Base-by-base conservation (phyloP, 2,797 vertebrate species). In the Synaphobranchus kaupii region DNA sequence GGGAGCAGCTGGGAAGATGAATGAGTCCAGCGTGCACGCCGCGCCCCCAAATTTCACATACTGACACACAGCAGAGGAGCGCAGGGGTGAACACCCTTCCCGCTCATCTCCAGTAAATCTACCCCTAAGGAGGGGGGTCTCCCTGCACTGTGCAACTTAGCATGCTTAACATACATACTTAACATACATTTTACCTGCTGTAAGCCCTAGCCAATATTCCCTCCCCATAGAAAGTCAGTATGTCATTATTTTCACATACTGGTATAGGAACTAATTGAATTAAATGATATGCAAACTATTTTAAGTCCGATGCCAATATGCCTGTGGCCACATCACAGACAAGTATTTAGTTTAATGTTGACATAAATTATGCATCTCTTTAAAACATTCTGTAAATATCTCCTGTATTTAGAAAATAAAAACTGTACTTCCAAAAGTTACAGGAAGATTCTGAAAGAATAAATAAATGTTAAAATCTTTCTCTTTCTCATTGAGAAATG, bases 161-260 rank as follows among this genome's bases (percentile, higher is more conserved):
- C 47, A 73, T 20, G 83, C n/a, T n/a, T n/a, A n/a, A n/a, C n/a
- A n/a, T n/a, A n/a, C n/a, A 52, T 44, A 4, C 68, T 87, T 84
- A 56, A 39, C 73, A 63, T 52, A 50, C 71, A 81, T 66, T 63
- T 88, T 20, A 84, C 50, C 56, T 44, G 47, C 50, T 76, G 31
- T 81, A 12, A 39, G 47, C 58, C 58, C 13, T 52, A 31, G 4
- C 25, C 28, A 1, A 73, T 22, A 48, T 1, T 34, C 4, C 12
- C 60, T 66, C 60, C 22, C 60, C 39, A 5, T 4, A 66, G 9
- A 25, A 66, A 66, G 60, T n/a, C 60, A n/a, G 58, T 15, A 20
- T 66, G 25, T 66, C 4, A 7, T n/a, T 66, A 13, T 60, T 60
- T 60, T 66, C 25, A 66, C 60, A 66, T 66, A n/a, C 60, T n/a